phyloP scores from a whole-genome alignment of 2,888 invertebrate species.

The Antheraea assamensis region DNA sequence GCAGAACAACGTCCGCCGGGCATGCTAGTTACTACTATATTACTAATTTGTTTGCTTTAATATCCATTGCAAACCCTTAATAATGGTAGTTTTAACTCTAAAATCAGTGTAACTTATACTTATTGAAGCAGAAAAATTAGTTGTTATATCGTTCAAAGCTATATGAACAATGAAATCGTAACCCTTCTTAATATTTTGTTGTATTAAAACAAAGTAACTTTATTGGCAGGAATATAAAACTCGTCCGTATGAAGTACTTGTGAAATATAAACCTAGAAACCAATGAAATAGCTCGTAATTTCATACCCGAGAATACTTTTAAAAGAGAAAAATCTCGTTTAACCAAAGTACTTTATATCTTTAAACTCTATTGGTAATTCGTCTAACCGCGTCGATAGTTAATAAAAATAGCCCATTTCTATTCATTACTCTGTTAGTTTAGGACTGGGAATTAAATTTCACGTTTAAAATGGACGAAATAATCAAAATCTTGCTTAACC shows the following conservation, averaged over 20 bases:
- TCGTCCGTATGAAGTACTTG: conserved; percentile 31
- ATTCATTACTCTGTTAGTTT: conserved; percentile 23
- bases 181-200: background rate
- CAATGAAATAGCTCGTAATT: conserved; percentile 29
- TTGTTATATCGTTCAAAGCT: conserved; percentile 11
- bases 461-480: conserved; percentile 23
- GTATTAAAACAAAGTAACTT: conserved; percentile 9
- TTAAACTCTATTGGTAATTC: conserved; percentile 17
- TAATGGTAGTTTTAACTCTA: background rate
- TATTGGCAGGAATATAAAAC: conserved; percentile 32
- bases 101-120: conserved; percentile 7
- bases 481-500: conserved; percentile 26
- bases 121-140: background rate
- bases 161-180: conserved; percentile 15
- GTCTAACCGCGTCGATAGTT: conserved; percentile 21
- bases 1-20: no score
- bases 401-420: conserved; percentile 11
- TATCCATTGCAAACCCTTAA: no score
- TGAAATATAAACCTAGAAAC: conserved; percentile 41
- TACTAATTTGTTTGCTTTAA: no score
- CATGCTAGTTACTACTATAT: no score
- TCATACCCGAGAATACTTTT: conserved; percentile 15
- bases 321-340: conserved; percentile 1
- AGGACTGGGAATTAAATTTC: conserved; percentile 24
- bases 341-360: conserved; percentile 22